A percentile compares a stretch with the other conserved stretches of the same genome.
phyloP scores from a whole-genome alignment of 1,140 invertebrate genomes.

The Drosophila mauritiana region DNA sequence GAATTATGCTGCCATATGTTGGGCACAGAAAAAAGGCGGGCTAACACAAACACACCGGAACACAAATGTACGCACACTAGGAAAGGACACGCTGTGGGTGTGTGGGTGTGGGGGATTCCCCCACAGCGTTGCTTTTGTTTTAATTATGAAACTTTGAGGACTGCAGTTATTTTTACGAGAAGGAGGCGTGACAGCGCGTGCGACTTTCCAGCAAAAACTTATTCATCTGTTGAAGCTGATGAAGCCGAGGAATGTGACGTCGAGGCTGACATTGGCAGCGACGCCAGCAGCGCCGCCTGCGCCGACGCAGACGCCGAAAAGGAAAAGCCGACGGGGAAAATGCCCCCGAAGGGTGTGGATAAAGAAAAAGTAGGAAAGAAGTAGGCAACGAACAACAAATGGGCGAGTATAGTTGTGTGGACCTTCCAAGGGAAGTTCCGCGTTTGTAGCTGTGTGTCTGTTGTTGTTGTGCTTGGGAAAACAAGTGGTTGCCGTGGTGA shows the following conservation, averaged over 20 bases:
- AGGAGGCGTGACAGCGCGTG: constrained; percentile 54
- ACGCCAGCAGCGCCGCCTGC: constrained; percentile 25
- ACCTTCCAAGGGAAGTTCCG: constrained; percentile 5
- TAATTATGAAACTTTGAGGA: constrained; percentile 54
- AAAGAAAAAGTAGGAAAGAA: constrained; percentile 2
- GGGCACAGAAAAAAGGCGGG: constrained; percentile 62
- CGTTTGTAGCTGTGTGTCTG: constrained; percentile 38
- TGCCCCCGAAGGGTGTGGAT: constrained; percentile 13
- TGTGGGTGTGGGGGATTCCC: constrained; percentile 29
- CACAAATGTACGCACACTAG: constrained; percentile 9
- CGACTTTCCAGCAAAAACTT: constrained; percentile 66
- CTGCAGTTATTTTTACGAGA: constrained; percentile 43
- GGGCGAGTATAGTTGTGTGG: constrained; percentile 1
- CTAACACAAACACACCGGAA: constrained; percentile 43
- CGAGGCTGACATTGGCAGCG: constrained; percentile 29
- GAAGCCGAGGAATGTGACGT: constrained; percentile 35
- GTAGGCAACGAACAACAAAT: constrained; percentile 20
- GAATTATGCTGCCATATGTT: constrained; percentile 77
- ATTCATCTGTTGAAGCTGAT: constrained; percentile 75
- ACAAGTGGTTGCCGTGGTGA: constrained; percentile 84
- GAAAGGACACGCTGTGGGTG: constrained; percentile 1
- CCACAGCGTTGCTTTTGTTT: constrained; percentile 26
- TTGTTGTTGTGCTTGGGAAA: constrained; percentile 83
- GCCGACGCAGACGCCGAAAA: constrained; percentile 41
- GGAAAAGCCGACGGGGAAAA: constrained; percentile 42